Base-by-base conservation (phyloP, 2,797 vertebrate genomes). In the Naso thynnoides region DNA sequence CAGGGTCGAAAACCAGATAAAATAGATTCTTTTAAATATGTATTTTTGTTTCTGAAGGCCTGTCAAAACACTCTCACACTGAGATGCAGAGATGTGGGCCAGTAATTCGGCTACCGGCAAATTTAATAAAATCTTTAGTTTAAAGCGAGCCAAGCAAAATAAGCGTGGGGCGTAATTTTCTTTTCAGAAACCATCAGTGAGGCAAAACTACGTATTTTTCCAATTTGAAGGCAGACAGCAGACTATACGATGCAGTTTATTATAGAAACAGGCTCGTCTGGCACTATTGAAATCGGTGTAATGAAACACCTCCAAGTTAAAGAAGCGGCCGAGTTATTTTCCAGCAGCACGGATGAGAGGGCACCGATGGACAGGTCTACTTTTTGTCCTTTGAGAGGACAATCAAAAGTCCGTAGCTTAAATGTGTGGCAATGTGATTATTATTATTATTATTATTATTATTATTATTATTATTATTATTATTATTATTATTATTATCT, bases 271-370 rank as follows among this genome's bases (percentile, higher is more conserved):
- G 3, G 5, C 4, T 58, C n/a, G 42, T 45, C 42, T 70, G 42
- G 31, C 36, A 27, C 1, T n/a, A 2, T 49, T 45, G 41, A 48
- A 78, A 67, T 7, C 33, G 38, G 8, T n/a, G 13, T 44, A 69
- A 79, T 69, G 44, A 73, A 62, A 81, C 53, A 73, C 39, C n/a
- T 78, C 21, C 16, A 64, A 49, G 19, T 62, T 52, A 64, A 63
- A 64, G 39, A 78, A 53, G n/a, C 23, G 73, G 49, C 21, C 39
- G 33, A 23, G 26, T 4, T 57, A 8, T 58, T 55, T 63, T 55
- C 42, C 18, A 18, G 50, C 15, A 29, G 19, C 2, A 16, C 11
- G 70, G 9, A 27, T 41, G 27, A 39, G 11, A 62, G 29, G 47
- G 19, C 26, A 8, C 38, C 10, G 13, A n/a, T 38, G 16, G 31